These are phyloP conservation scores for Pentamera pediparva DNA, from an alignment of 53 echinoderm and acorn worm genomes.

Conservation along the genomic window DNA sequence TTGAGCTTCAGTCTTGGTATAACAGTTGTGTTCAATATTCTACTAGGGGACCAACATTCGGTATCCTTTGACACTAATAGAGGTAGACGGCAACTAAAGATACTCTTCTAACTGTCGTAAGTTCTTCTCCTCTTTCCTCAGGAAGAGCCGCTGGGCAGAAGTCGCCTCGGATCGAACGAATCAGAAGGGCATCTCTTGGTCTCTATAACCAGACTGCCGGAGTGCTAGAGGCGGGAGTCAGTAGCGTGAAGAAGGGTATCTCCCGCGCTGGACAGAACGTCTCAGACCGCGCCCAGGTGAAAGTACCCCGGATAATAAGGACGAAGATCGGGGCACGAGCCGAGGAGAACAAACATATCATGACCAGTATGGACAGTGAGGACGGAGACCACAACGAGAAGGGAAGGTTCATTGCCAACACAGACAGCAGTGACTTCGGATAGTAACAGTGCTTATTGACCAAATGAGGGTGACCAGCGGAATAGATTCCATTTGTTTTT, in stretches of 20 bases:
- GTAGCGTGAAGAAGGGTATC: conserved; percentile 16
- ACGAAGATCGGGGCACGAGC: neutral
- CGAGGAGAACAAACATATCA: conserved; percentile 19
- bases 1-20: too few relatives aligned
- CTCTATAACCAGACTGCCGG: conserved; percentile 23
- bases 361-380: conserved; percentile 25
- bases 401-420: neutral
- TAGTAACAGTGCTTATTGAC: too few relatives aligned
- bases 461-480: too few relatives aligned
- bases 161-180: conserved; percentile 12
- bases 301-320: conserved; percentile 12
- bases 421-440: conserved; percentile 18
- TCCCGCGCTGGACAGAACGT: conserved; percentile 34
- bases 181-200: conserved; percentile 21
- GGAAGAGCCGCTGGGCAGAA: conserved; percentile 5
- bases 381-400: conserved; percentile 10
- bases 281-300: conserved; percentile 14
- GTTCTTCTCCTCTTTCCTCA: neutral
- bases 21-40: too few relatives aligned
- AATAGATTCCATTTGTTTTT: too few relatives aligned
- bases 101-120: too few relatives aligned
- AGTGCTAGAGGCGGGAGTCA: conserved; percentile 22
- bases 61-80: too few relatives aligned
- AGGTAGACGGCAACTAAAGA: too few relatives aligned
- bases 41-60: too few relatives aligned